Base-by-base conservation (phyloP, 1,140 invertebrate genomes). In the Drosophila punjabiensis region DNA sequence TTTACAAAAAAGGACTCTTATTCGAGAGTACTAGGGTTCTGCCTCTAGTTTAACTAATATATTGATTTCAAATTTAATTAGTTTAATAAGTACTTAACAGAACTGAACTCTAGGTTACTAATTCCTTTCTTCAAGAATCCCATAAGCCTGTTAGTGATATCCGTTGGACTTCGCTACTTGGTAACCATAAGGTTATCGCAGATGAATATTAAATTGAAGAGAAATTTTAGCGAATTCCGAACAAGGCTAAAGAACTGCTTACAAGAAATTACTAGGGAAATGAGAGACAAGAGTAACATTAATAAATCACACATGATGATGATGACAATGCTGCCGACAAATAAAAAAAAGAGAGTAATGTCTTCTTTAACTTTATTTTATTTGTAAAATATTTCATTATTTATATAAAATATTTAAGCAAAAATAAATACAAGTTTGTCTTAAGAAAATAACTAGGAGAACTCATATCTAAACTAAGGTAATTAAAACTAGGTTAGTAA, bases 131-230 rank as follows among this genome's bases (percentile, higher is more conserved):
- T 83, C 0, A 76, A 28, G 13, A 87, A 56, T 70, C 76, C 79
- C 18, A 13, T 82, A 33, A 45, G 76, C 1, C 70, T 82, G 45
- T 24, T 82, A 10, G 5, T 80, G 0, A 20, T 87, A 11, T 87
- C 76, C 3, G 80, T 87, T 50, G 30, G 73, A 7, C 10, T 87
- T 11, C 79, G 83, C 24, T 88, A 80, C 58, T 82, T 67, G 61
- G 80, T 59, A 16, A 80, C 79, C n/a, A 80, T 64, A 20, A 82
- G 66, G n/a, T 2, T 80, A 11, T 43, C 50, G 1, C 43, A 43
- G 18, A 35, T 78, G 1, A 56, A 18, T 35, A 30, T 7, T 2
- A 60, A 47, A 6, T 18, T 52, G 1, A 68, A 28, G 3, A 7
- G 16, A 13, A 16, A 45, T 14, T n/a, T n/a, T 3, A 14, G 14